Evolutionary conservation across 2,888 invertebrate species (phyloP), one percentile per base, ranked within the genome.

Genomic region (Amblyjoppa proteus): DNA sequence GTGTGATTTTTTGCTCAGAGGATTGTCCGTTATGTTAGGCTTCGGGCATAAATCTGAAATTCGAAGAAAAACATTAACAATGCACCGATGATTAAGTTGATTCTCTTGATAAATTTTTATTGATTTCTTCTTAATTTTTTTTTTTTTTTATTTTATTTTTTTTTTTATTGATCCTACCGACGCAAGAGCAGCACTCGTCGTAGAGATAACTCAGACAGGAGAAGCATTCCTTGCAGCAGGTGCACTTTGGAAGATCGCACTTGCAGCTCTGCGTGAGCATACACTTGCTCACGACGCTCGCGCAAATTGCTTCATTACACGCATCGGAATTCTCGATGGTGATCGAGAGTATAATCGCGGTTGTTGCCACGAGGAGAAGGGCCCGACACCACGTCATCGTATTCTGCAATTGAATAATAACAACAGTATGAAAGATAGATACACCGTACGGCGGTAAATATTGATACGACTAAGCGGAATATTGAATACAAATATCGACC

Each of bases 211-310:
- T 97, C 82, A 99, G 95, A 92, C 99, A 99, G 92, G 96, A 97
- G 90, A 97, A 97, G 92, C 99, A 99, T 93, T 99, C 98, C 91
- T 97, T 97, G 95, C 98, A 99, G 93, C 99, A 99, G n/a, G 97
- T 97, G 93, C 98, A 98, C 93, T 97, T 98, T 92, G 96, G 97
- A 90, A 98, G 95, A 93, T 99, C 98, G 94, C 99, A 99, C 94
- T 98, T 98, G 95, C 99, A 99, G 74, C 98, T 98, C 94, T 98
- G 98, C 16, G 99, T 99, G 87, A 99, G 95, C 96, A 99, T 97
- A 94, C 99, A 99, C 94, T 99, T 99, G 92, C 98, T 98, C 73
- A 99, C 99, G 78, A 98, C 97, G 92, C 98, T 98, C 31, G 98
- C 99, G 95, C 99, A 99, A 80, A 99, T 97, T 41, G 98, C 97